phyloP scores from a whole-genome alignment of 2,113 vertebrate species.

The Cinclus cinclus region DNA sequence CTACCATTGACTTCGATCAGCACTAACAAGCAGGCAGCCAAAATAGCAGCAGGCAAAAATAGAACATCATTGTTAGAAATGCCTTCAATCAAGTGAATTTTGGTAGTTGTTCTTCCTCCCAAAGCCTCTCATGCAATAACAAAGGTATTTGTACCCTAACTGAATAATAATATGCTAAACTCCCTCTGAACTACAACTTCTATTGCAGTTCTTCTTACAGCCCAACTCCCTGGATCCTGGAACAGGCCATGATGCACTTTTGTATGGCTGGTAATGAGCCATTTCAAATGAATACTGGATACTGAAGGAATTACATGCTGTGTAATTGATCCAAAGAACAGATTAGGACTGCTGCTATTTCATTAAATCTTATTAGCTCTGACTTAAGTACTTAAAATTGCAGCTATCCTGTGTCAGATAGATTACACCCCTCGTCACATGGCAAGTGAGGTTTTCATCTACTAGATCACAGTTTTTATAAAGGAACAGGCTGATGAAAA shows the following conservation, averaged over 20 bases:
- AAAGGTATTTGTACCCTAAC: neutral
- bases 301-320: constrained; percentile 37
- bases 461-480: neutral
- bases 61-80: neutral
- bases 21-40: neutral
- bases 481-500: neutral
- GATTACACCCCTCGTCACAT: constrained; percentile 10
- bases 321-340: constrained; percentile 54
- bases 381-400: constrained; percentile 26
- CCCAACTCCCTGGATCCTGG: neutral
- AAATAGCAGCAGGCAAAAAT: neutral
- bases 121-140: neutral
- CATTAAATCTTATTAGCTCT: constrained; percentile 53
- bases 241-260: neutral
- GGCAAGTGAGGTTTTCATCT: neutral
- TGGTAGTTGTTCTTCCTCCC: neutral
- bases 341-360: constrained; percentile 43
- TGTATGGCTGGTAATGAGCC: constrained; percentile 25
- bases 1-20: neutral
- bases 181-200: neutral
- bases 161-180: neutral
- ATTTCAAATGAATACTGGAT: constrained; percentile 12
- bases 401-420: neutral
- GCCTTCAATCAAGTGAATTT: neutral
- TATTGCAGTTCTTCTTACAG: neutral